These are phyloP conservation scores for Formica exsecta DNA, from an alignment of 1,140 invertebrate genomes.

Conservation along the genomic window DNA sequence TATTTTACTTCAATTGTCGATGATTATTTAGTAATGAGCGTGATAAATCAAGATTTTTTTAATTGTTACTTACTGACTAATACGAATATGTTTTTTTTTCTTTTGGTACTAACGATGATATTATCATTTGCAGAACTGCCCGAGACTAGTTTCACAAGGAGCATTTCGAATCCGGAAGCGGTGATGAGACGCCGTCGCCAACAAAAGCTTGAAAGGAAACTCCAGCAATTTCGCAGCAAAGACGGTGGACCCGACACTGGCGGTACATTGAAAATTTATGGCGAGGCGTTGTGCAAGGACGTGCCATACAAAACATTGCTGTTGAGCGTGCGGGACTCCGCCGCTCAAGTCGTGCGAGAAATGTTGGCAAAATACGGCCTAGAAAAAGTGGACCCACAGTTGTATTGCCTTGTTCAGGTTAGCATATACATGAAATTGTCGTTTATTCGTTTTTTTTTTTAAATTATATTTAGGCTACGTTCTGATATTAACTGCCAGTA, in stretches of 20 bases:
- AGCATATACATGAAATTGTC: slow-evolving; percentile 59
- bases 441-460: neutral
- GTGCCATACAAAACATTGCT: slow-evolving; percentile 99
- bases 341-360: slow-evolving; percentile 96
- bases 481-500: no score
- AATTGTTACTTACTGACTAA: neutral
- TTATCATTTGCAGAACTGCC: slow-evolving; percentile 92
- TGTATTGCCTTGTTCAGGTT: slow-evolving; percentile 98
- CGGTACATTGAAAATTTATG: slow-evolving; percentile 99
- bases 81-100: neutral
- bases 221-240: slow-evolving; percentile 97
- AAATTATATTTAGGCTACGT: neutral
- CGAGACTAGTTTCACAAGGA: slow-evolving; percentile 98
- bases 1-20: neutral
- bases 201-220: slow-evolving; percentile 98
- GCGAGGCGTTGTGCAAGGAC: slow-evolving; percentile 97
- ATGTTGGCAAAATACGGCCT: slow-evolving; percentile 99
- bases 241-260: slow-evolving; percentile 97
- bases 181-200: slow-evolving; percentile 99
- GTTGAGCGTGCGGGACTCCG: slow-evolving; percentile 96
- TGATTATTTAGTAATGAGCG: neutral
- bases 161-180: slow-evolving; percentile 99
- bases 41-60: neutral
- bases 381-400: slow-evolving; percentile 94
- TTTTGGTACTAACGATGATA: neutral